These are phyloP conservation scores for Ceraclea dissimilis DNA, from an alignment of 2,888 invertebrate genomes.

Conservation along the genomic window DNA sequence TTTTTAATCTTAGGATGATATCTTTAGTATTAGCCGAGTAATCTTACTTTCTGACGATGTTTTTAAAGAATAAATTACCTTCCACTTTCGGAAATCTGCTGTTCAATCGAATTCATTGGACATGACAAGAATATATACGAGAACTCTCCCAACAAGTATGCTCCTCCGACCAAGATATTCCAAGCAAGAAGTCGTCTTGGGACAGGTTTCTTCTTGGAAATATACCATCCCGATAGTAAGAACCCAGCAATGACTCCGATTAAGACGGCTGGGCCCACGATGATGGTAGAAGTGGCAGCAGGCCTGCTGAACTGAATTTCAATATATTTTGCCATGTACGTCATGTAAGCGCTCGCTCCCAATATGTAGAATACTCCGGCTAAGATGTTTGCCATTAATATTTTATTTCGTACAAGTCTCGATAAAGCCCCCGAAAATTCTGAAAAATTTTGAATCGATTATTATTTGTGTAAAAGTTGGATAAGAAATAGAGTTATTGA, in stretches of 20 bases:
- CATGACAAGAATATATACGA: constrained; percentile 51
- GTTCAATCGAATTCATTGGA: constrained; percentile 27
- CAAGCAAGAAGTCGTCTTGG: constrained; percentile 52
- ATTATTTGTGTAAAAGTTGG: background rate
- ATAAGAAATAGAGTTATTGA: background rate
- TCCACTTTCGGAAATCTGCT: constrained; percentile 15
- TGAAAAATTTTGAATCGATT: constrained; percentile 24
- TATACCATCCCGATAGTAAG: constrained; percentile 49
- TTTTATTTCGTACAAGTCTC: constrained; percentile 54
- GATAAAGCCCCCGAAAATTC: constrained; percentile 53
- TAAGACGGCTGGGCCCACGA: constrained; percentile 55
- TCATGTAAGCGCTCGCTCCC: constrained; percentile 57
- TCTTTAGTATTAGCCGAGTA: no score
- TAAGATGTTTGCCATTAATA: constrained; percentile 58
- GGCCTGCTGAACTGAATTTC: constrained; percentile 64
- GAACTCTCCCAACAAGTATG: constrained; percentile 47
- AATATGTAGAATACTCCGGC: constrained; percentile 59
- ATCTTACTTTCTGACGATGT: no score
- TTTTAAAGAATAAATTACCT: constrained; percentile 12
- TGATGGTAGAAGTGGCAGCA: constrained; percentile 56
- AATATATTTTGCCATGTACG: constrained; percentile 66
- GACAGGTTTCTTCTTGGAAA: constrained; percentile 53
- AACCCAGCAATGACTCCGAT: constrained; percentile 54
- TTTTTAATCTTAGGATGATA: no score
- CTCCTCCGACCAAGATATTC: constrained; percentile 53